Evolutionary conservation across 1,140 invertebrate species (phyloP).

Genomic region (Apis florea): DNA sequence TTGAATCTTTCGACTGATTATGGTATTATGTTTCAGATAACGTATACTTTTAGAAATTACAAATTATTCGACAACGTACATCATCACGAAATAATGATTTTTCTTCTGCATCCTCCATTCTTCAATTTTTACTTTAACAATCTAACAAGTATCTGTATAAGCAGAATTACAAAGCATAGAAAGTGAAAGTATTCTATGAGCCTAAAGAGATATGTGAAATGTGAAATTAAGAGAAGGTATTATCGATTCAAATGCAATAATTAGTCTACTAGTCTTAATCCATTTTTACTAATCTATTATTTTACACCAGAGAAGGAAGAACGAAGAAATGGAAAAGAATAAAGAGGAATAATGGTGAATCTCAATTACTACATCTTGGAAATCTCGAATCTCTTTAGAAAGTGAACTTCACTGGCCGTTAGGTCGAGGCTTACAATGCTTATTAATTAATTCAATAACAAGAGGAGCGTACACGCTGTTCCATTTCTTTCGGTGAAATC

Average conservation of each 20-base stretch:
- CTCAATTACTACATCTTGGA: background rate
- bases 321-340: background rate
- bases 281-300: background rate
- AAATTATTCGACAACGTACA: too few relatives aligned
- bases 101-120: background rate
- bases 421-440: background rate
- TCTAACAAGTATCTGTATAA: constrained; percentile 10
- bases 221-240: background rate
- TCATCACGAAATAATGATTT: too few relatives aligned
- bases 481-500: constrained; percentile 45
- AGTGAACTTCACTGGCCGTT: background rate
- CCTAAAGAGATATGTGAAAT: background rate
- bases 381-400: constrained; percentile 11
- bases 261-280: background rate
- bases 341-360: background rate
- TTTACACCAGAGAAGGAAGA: background rate
- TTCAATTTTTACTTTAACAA: constrained; percentile 7
- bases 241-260: background rate
- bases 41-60: too few relatives aligned
- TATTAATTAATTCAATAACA: constrained; percentile 16
- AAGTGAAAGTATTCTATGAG: background rate
- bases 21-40: too few relatives aligned
- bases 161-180: background rate
- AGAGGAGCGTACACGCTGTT: constrained; percentile 4
- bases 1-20: too few relatives aligned